Base-by-base conservation (phyloP, 2,113 vertebrate genomes). In the Tilapia sparmanii region DNA sequence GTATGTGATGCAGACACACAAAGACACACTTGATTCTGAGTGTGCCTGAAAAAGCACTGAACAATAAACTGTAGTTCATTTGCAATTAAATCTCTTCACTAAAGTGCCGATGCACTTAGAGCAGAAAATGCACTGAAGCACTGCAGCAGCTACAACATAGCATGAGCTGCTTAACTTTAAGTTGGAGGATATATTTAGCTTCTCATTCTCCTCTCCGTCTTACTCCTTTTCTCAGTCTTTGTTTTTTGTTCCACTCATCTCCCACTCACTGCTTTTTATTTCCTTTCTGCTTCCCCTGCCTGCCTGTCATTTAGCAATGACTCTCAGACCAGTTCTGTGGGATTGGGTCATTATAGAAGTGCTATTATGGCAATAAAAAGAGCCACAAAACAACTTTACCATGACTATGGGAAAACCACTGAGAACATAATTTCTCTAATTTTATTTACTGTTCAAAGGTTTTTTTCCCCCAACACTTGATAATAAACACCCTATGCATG, bases 41-140 rank as follows among this genome's bases (percentile, higher is more conserved):
- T n/a, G 71, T 50, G 45, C 16, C 71, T 78, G 45, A 78, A 8
- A n/a, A 78, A 50, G 42, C 26, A 50, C 42, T 31, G 71, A 78
- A 31, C 45, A 50, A 31, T 78, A 78, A 78, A 78, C 71, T 50
- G 42, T 26, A 50, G 42, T 78, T 78, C 42, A 78, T 78, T 78
- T 78, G 42, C 24, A 78, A 78, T 78, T 50, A 78, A 78, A 29
- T 78, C 45, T 9, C 73, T 78, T 52, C 45, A 9, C 45, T 78
- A 31, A 52, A 78, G 73, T 47, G 45, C 45, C 4, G 10, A 8
- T 52, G 2, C 73, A 78, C 45, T 78, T 3, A 78, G 42, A 78
- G 42, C 45, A 78, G 71, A 78, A 50, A 78, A 50, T 7, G 73
- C 45, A 31, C 42, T 50, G 73, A 78, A 78, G 45, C 42, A 50